Evolutionary conservation across 1,140 invertebrate species (phyloP).

Genomic region (Pseudomyrmex sp.): DNA sequence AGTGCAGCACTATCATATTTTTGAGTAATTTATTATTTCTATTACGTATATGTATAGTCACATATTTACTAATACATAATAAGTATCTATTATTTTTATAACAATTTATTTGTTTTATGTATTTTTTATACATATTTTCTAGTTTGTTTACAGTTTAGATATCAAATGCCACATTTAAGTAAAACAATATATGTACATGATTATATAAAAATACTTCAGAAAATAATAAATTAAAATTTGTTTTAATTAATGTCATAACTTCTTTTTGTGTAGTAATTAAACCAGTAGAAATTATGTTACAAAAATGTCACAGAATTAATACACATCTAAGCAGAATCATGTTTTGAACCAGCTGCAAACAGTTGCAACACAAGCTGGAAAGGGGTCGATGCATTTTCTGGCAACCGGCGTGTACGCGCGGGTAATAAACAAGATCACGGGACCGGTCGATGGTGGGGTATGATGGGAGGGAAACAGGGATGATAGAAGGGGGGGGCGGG

Average conservation of each 20-base stretch:
- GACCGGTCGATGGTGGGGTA: constrained; percentile 59
- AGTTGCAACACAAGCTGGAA: constrained; percentile 9
- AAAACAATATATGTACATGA: no score
- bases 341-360: neutral
- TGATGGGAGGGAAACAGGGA: constrained; percentile 33
- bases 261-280: constrained; percentile 2
- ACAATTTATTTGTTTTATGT: no score
- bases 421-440: constrained; percentile 75
- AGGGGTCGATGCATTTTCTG: constrained; percentile 65
- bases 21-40: neutral
- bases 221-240: no score
- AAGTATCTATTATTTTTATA: no score
- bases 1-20: constrained; percentile 29
- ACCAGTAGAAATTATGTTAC: no score
- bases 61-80: no score
- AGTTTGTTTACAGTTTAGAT: no score
- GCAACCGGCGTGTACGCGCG: constrained; percentile 61
- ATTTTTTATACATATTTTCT: no score
- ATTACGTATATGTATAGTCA: no score
- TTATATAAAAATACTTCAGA: no score
- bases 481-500: constrained; percentile 52
- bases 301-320: neutral
- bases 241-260: no score
- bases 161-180: no score
- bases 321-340: neutral